phyloP scores from a whole-genome alignment of 2,888 invertebrate species.

The Mongoloraphidia duomilia region DNA sequence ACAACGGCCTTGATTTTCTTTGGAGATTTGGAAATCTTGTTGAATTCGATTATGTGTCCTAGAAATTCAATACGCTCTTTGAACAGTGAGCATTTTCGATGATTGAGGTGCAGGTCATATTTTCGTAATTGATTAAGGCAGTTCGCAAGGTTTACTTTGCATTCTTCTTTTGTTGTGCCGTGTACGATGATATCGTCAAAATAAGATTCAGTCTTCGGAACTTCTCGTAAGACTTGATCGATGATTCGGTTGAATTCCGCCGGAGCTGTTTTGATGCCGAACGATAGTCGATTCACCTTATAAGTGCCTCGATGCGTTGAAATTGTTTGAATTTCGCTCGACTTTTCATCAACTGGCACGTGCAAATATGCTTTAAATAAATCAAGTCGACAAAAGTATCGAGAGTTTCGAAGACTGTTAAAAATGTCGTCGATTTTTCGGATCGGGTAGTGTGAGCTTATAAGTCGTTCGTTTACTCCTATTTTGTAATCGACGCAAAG shows the following conservation, averaged over 20 bases:
- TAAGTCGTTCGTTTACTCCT: constrained; percentile 4
- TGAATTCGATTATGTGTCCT: constrained; percentile 10
- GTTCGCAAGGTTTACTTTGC: not conserved
- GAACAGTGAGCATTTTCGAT: constrained; percentile 14
- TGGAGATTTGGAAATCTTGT: constrained; percentile 4
- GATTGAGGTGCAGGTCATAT: constrained; percentile 11
- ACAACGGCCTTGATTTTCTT: constrained; percentile 10
- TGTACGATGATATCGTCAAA: constrained; percentile 16
- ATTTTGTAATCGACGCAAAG: constrained; percentile 7
- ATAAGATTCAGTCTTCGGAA: constrained; percentile 5
- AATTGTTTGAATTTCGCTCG: constrained; percentile 9
- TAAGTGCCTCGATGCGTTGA: constrained; percentile 8
- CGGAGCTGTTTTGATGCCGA: constrained; percentile 8
- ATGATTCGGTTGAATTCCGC: constrained; percentile 10
- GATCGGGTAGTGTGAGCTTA: constrained; percentile 19
- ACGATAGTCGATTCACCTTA: constrained; percentile 6
- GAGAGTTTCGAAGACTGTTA: constrained; percentile 11
- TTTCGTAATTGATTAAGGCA: constrained; percentile 6
- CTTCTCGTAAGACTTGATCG: constrained; percentile 4
- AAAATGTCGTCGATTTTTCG: constrained; percentile 14
- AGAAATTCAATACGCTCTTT: constrained; percentile 11
- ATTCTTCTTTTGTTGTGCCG: constrained; percentile 10
- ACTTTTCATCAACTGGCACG: constrained; percentile 12
- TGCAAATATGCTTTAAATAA: constrained; percentile 15
- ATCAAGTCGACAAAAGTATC: constrained; percentile 14